A percentile compares a stretch with the other conserved stretches of the same genome.
Evolutionary conservation across 1,140 invertebrate species (phyloP).

Genomic region (Pseudomyrmex sp.): DNA sequence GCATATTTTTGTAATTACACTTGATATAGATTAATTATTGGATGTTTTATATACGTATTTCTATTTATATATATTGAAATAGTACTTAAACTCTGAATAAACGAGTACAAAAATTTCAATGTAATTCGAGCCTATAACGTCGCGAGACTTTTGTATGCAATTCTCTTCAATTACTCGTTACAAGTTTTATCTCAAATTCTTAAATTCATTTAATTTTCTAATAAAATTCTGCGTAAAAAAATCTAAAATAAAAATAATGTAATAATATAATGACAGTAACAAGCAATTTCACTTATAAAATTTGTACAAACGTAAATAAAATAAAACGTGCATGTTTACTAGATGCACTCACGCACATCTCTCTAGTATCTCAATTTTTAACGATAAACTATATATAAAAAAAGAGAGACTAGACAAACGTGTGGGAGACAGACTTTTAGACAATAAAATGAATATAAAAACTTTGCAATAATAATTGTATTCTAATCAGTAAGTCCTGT

Average conservation of each 20-base stretch:
- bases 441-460: slow-evolving; percentile 35
- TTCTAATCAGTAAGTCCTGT: slow-evolving; percentile 49
- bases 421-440: background rate
- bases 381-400: background rate
- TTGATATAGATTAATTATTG: background rate
- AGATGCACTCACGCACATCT: background rate
- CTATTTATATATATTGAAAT: no score
- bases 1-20: background rate
- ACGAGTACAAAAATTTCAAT: no score
- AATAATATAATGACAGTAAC: no score
- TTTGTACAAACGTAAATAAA: background rate
- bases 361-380: background rate
- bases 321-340: background rate
- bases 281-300: background rate
- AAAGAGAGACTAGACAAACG: background rate
- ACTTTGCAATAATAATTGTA: background rate
- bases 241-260: no score
- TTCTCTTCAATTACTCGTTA: no score
- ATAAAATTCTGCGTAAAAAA: no score
- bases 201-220: no score
- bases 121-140: no score
- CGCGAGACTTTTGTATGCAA: no score
- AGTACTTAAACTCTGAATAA: no score
- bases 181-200: no score
- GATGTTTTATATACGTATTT: background rate